phyloP scores from a whole-genome alignment of 2,797 vertebrate genomes.

The Dicrostonyx torquatus region DNA sequence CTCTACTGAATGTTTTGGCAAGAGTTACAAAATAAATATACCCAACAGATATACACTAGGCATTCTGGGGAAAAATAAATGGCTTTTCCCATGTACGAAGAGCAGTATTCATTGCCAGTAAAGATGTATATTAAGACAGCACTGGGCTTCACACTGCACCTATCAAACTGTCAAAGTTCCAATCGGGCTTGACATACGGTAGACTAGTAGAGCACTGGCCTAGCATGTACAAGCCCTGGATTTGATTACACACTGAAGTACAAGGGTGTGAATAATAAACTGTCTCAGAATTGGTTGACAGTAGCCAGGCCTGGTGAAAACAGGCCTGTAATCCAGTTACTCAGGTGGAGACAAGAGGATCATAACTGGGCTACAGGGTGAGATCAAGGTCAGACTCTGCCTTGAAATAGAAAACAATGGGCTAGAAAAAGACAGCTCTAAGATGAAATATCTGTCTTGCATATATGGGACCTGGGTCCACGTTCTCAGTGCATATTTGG shows the following conservation, averaged over 20 bases:
- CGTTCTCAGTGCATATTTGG: neutral
- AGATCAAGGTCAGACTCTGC: neutral
- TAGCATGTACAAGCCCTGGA: neutral
- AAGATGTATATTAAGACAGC: slow-evolving; percentile 10
- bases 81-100: neutral
- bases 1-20: neutral
- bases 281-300: neutral
- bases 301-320: neutral
- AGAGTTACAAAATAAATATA: slow-evolving; percentile 40
- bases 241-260: slow-evolving; percentile 23
- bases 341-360: neutral
- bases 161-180: slow-evolving; percentile 39
- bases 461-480: neutral
- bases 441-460: neutral
- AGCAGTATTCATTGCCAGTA: neutral
- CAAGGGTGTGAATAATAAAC: neutral
- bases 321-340: neutral
- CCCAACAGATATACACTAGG: neutral
- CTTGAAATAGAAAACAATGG: neutral
- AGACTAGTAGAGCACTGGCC: neutral
- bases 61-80: slow-evolving; percentile 13
- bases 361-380: neutral
- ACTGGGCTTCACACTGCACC: neutral
- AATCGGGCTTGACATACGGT: neutral
- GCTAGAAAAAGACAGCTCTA: neutral